Evolutionary conservation across 2,888 invertebrate genomes (phyloP).

Genomic region (Drosophila mettleri): DNA sequence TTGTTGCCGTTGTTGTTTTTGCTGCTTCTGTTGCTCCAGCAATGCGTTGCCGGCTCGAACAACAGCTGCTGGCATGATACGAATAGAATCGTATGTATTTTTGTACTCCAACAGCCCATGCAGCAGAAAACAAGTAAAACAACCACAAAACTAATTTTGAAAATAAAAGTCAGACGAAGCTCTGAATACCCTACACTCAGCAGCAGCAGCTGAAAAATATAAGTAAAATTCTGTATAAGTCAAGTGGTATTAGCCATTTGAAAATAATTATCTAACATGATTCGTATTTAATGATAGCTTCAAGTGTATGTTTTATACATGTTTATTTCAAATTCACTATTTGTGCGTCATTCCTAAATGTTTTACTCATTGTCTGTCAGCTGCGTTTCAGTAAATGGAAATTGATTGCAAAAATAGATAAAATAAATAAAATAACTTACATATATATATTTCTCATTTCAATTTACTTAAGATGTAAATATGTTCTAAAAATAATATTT

Average conservation of each 20-base stretch:
- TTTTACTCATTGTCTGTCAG: background rate
- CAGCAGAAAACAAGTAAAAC: slow-evolving; percentile 36
- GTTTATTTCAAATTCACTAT: background rate
- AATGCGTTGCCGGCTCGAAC: slow-evolving; percentile 46
- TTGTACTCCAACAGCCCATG: slow-evolving; percentile 57
- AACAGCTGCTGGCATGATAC: slow-evolving; percentile 68
- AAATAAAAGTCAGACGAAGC: slow-evolving; percentile 14
- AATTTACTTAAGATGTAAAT: too few relatives aligned
- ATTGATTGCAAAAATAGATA: background rate
- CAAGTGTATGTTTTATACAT: background rate
- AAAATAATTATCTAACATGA: background rate
- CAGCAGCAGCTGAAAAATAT: background rate
- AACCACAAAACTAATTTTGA: slow-evolving; percentile 5
- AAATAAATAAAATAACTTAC: too few relatives aligned
- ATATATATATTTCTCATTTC: background rate
- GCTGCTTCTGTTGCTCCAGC: slow-evolving; percentile 22
- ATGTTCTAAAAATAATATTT: too few relatives aligned
- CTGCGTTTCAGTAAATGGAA: too few relatives aligned
- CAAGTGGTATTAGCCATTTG: background rate
- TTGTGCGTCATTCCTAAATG: background rate
- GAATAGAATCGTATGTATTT: slow-evolving; percentile 56
- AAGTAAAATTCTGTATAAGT: background rate
- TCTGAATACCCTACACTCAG: slow-evolving; percentile 22
- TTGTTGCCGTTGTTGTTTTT: slow-evolving; percentile 27
- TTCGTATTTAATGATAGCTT: background rate